Evolutionary conservation across 2,113 vertebrate genomes (phyloP).

Genomic region (Cyphotilapia sp.): DNA sequence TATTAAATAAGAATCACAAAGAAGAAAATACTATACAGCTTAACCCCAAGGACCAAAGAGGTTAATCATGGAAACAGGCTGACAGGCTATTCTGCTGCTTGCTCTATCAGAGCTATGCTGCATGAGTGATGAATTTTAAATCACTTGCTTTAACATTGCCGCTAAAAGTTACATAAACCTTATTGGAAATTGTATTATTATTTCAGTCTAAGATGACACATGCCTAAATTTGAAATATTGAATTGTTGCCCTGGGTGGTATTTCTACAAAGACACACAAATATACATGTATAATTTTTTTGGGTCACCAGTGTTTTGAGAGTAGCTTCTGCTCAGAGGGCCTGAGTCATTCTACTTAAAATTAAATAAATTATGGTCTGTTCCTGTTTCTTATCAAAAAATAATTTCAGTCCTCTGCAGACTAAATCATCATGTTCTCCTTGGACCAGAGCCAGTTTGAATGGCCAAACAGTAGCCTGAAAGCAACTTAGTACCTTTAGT

Average conservation of each 20-base stretch:
- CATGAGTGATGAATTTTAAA: not conserved
- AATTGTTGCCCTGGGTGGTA: not conserved
- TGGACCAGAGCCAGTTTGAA: not conserved
- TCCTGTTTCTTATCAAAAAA: slow-evolving; percentile 5
- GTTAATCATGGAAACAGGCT: not conserved
- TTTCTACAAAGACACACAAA: not conserved
- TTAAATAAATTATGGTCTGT: slow-evolving; percentile 19
- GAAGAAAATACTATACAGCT: not conserved
- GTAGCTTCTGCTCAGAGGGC: not conserved
- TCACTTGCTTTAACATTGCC: not conserved
- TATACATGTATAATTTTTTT: not conserved
- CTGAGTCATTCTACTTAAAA: not conserved
- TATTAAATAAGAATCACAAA: not conserved
- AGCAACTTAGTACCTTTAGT: not conserved
- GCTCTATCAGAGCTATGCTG: not conserved
- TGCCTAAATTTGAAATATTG: not conserved
- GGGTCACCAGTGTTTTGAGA: not conserved
- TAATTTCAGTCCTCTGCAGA: not conserved
- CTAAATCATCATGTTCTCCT: not conserved
- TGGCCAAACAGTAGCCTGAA: not conserved
- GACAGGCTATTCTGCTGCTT: not conserved
- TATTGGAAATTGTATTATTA: not conserved
- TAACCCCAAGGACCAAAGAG: not conserved
- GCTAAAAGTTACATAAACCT: not conserved
- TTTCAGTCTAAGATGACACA: not conserved